phyloP scores from a whole-genome alignment of 2,113 vertebrate genomes.

The Sitta europaea region DNA sequence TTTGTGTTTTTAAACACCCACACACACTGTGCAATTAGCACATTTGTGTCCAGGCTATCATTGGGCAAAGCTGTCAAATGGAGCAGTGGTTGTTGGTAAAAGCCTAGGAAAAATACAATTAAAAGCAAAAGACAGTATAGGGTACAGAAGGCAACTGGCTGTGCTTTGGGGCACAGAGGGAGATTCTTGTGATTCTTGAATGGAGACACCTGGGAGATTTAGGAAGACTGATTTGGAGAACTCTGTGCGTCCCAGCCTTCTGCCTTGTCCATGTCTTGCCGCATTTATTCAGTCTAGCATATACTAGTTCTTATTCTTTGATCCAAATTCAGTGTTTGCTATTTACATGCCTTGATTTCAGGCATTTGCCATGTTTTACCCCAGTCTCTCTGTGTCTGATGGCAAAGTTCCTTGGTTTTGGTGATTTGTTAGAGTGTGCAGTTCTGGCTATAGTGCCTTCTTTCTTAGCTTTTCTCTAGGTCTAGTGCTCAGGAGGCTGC shows the following conservation, averaged over 20 bases:
- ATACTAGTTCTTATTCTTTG: not conserved
- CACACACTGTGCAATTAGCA: not conserved
- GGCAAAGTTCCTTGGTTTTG: not conserved
- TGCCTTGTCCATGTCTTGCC: not conserved
- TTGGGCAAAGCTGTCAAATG: not conserved
- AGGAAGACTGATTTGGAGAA: not conserved
- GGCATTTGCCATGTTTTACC: not conserved
- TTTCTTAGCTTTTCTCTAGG: not conserved
- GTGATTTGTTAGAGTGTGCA: not conserved
- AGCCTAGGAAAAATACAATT: not conserved
- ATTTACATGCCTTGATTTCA: not conserved
- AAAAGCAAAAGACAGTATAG: not conserved
- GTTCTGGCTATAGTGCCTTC: not conserved
- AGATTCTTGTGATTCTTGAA: not conserved
- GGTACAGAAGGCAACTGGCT: not conserved
- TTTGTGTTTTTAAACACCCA: not conserved
- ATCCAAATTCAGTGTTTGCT: not conserved
- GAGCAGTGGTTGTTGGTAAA: not conserved
- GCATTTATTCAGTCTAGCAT: not conserved
- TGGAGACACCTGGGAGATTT: not conserved
- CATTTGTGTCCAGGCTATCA: not conserved
- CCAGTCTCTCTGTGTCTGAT: not conserved
- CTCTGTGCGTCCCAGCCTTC: not conserved
- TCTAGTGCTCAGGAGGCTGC: not conserved
- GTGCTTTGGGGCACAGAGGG: not conserved